Evolutionary conservation across 1,140 invertebrate species (phyloP).

Genomic region (Eumeta japonica): DNA sequence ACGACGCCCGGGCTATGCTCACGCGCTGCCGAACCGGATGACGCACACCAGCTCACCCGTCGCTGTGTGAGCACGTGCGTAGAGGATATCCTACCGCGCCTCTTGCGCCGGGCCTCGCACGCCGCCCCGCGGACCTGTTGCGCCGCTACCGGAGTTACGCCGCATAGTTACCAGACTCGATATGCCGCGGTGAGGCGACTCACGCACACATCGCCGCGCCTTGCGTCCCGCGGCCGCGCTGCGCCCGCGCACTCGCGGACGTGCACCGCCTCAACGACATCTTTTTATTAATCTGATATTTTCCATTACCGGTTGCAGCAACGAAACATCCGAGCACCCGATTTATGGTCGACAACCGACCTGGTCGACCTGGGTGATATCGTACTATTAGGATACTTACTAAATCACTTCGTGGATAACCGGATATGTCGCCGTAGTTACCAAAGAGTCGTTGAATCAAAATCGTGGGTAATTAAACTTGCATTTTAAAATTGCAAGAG

Average conservation of each 20-base stretch:
- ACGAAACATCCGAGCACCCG: constrained; percentile 33
- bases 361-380: constrained; percentile 39
- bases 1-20: constrained; percentile 20
- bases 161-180: constrained; percentile 59
- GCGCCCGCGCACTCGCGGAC: constrained; percentile 25
- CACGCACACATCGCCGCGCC: constrained; percentile 14
- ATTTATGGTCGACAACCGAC: constrained; percentile 39
- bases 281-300: constrained; percentile 48
- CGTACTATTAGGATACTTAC: constrained; percentile 37
- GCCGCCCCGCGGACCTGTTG: constrained; percentile 43
- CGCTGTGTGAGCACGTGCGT: constrained; percentile 39
- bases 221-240: constrained; percentile 11
- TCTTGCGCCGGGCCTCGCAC: constrained; percentile 17
- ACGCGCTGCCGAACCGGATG: constrained; percentile 44
- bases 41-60: constrained; percentile 26
- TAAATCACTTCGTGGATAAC: constrained; percentile 28
- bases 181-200: constrained; percentile 34
- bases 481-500: no score
- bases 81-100: constrained; percentile 51
- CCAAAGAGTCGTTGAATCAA: background rate
- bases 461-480: background rate
- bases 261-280: constrained; percentile 32
- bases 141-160: constrained; percentile 54
- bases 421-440: constrained; percentile 23
- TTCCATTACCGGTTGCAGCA: constrained; percentile 32